Conservation (phyloP, 1,140 invertebrate species). For the Epicauta chinensis region DNA sequence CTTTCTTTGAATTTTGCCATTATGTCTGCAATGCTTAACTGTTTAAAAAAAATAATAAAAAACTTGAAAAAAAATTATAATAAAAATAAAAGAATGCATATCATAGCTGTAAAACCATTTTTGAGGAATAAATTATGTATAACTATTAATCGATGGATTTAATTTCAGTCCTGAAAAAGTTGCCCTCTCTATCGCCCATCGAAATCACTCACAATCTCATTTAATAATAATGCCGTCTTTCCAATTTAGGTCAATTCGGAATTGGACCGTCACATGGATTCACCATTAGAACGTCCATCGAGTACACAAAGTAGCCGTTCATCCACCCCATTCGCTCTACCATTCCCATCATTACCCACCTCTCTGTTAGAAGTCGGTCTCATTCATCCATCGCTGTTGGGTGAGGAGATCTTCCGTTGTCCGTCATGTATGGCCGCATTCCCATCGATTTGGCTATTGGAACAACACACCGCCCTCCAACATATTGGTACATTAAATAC, state of each 20-base stretch:
- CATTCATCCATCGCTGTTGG: conserved; percentile 44
- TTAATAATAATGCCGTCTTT: background rate
- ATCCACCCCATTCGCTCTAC: conserved; percentile 44
- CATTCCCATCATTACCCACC: conserved; percentile 35
- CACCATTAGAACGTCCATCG: conserved; percentile 35
- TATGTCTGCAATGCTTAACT: conserved; percentile 42
- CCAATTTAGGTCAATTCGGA: conserved; percentile 30
- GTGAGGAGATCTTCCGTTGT: conserved; percentile 56
- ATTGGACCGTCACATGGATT: conserved; percentile 32
- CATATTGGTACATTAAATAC: conserved; percentile 49
- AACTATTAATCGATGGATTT: conserved; percentile 37
- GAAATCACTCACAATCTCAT: no score
- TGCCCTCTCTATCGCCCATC: background rate
- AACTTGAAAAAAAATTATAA: no score
- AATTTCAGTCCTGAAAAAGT: background rate
- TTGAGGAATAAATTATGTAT: conserved; percentile 63
- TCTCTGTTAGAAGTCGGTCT: conserved; percentile 39
- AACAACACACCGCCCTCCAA: conserved; percentile 72
- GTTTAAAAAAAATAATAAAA: conserved; percentile 50
- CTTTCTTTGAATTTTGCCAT: conserved; percentile 21
- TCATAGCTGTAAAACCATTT: conserved; percentile 75
- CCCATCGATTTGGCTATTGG: conserved; percentile 72
- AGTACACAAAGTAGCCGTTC: conserved; percentile 42
- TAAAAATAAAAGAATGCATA: conserved; percentile 65
- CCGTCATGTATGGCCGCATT: conserved; percentile 75